Base-by-base conservation (phyloP, 2,888 invertebrate species). In the Agrenia bidenticulata region DNA sequence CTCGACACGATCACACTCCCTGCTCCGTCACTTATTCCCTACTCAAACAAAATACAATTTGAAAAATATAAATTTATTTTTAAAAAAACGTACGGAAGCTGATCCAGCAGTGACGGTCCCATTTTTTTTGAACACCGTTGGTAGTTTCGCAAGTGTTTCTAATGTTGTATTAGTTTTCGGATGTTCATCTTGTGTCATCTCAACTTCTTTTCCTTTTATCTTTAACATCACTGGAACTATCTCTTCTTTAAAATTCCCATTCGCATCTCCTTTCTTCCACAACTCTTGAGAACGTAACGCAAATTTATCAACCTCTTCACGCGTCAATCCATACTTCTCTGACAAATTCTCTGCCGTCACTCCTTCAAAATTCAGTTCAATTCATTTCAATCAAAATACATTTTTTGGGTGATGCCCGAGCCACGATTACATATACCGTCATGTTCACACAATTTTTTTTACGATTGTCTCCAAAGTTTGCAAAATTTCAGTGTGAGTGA, bases 1-100 rank as follows among this genome's bases (percentile, higher is more conserved):
- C 89, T 90, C 39, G 97, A 96, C 57, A 99, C 79, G 17, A 99
- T 84, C 1, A 99, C 83, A 24, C 94, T 90, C 2, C 90, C 94
- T 1, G 98, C 98, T n/a, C 99, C 99, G 82, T 99, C 99, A 78
- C 91, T 90, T 77, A 99, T 89, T 71, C 98, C 98, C 92, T 93
- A 78, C 45, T 19, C 45, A 45, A 5, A 45, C n/a, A 45, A 45
- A 45, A 5, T 19, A 32, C 32, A 32, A n/a, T n/a, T n/a, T n/a
- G n/a, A n/a, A 32, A 32, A 32, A 32, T 32, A 7, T 32, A 4
- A 7, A 32, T 11, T 32, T 7, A 32, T 11, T 11, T 32, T 11
- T 32, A 32, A 32, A 11, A 32, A 32, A 7, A 78, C 86, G 85
- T 81, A 94, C 94, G 2, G 96, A 96, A 56, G 97, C 94, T 72